A percentile compares a stretch with the other conserved stretches of the same genome.
phyloP scores from a whole-genome alignment of 1,140 invertebrate species.

The Trichomalopsis sarcophagae region DNA sequence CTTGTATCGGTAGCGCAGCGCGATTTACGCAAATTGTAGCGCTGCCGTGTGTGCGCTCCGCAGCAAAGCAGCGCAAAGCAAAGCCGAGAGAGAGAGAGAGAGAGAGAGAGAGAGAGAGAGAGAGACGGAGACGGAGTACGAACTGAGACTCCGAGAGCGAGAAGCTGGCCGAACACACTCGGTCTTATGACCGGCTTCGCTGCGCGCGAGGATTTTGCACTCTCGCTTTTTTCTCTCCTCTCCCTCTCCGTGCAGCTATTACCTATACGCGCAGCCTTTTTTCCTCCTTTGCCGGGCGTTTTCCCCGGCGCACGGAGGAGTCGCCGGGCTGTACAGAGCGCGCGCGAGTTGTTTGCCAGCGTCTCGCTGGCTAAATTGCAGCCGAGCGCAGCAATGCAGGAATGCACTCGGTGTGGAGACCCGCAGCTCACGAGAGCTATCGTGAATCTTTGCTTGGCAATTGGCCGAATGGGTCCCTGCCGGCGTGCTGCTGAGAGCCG shows the following conservation, averaged over 20 bases:
- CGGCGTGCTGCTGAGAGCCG: not conserved
- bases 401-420: not conserved
- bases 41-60: not conserved
- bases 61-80: not conserved
- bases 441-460: slow-evolving; percentile 21
- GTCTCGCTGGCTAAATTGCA: not conserved
- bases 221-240: not conserved
- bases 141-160: too few species aligned
- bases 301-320: not conserved
- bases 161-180: not conserved
- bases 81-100: not conserved
- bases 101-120: too few species aligned
- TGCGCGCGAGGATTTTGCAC: not conserved
- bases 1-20: slow-evolving; percentile 3
- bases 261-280: not conserved
- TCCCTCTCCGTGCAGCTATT: not conserved
- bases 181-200: not conserved
- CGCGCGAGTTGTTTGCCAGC: not conserved
- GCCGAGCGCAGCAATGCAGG: not conserved
- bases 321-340: not conserved
- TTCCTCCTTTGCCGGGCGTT: not conserved
- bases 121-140: not conserved
- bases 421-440: not conserved
- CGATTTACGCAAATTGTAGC: slow-evolving; percentile 31
- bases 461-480: not conserved